phyloP scores from a whole-genome alignment of 2,888 invertebrate species.

The Tipula vernalis region DNA sequence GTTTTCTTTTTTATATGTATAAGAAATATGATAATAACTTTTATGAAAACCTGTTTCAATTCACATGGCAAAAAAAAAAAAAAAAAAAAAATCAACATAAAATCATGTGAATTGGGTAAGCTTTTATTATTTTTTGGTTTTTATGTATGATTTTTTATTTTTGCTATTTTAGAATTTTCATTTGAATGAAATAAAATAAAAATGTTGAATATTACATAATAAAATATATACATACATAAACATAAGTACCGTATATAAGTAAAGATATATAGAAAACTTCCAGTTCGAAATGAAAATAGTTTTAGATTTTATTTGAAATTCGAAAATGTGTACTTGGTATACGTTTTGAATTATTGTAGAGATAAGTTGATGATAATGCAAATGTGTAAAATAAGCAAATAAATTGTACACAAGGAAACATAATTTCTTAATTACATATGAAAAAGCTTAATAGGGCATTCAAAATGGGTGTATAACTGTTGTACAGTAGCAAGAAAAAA shows the following conservation, averaged over 20 bases:
- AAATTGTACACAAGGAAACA: background rate
- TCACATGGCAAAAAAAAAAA: background rate
- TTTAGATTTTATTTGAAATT: background rate
- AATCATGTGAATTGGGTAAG: background rate
- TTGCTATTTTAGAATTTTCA: background rate
- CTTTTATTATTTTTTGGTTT: background rate
- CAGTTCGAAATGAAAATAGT: background rate
- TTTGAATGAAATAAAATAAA: background rate
- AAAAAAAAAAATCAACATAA: background rate
- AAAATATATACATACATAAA: background rate
- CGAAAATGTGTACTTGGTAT: background rate
- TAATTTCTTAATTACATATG: background rate
- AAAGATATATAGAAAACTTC: background rate
- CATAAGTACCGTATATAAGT: background rate
- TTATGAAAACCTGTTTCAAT: background rate
- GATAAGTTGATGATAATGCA: background rate
- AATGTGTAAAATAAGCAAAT: background rate
- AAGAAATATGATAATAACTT: background rate
- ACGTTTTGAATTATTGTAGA: background rate
- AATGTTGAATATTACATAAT: background rate
- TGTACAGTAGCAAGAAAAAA: background rate
- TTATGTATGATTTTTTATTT: background rate
- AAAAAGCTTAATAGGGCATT: background rate
- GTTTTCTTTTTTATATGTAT: background rate
- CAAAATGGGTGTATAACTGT: background rate